Conservation (phyloP, 1,140 invertebrate species). For the Agrypnia vestita region DNA sequence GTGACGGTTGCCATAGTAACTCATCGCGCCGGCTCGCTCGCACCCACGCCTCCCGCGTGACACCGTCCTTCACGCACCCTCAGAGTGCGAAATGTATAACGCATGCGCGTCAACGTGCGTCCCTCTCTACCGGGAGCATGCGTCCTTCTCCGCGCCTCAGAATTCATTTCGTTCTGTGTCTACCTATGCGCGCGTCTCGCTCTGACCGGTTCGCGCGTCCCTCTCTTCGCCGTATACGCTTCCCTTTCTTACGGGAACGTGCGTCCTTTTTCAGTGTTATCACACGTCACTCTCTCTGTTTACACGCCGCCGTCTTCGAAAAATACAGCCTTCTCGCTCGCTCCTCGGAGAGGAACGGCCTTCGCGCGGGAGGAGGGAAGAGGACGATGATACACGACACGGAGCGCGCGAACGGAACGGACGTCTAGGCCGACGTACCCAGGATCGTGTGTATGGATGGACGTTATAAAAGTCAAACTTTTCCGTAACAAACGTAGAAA, state of each 20-base stretch:
- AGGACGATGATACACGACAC: conserved; percentile 8
- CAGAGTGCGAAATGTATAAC: conserved; percentile 48
- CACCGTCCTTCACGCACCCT: conserved; percentile 45
- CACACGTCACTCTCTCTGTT: conserved; percentile 32
- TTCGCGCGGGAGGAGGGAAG: conserved; percentile 8
- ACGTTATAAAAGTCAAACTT: conserved; percentile 49
- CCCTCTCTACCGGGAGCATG: conserved; percentile 30
- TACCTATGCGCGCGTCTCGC: conserved; percentile 6
- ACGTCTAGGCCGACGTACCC: conserved; percentile 22
- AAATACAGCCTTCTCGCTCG: conserved; percentile 1
- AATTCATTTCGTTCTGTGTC: conserved; percentile 28
- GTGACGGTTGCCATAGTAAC: conserved; percentile 70
- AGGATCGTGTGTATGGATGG: conserved; percentile 41
- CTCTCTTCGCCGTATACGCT: conserved; percentile 10
- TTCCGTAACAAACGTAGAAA: conserved; percentile 48
- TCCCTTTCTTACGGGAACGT: conserved; percentile 7
- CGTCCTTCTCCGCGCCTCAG: conserved; percentile 11
- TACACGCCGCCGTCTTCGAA: neutral
- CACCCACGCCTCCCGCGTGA: conserved; percentile 21
- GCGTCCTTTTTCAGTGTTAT: conserved; percentile 39
- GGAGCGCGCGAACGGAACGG: conserved; percentile 30
- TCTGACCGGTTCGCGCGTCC: conserved; percentile 10
- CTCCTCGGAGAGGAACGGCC: neutral
- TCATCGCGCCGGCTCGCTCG: conserved; percentile 32
- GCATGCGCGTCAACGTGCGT: conserved; percentile 49